Percentiles rank a stretch among this genome's conserved stretches.
These are phyloP conservation scores for Drosophila fulvimacula DNA, from an alignment of 2,888 invertebrate genomes.

Conservation along the genomic window DNA sequence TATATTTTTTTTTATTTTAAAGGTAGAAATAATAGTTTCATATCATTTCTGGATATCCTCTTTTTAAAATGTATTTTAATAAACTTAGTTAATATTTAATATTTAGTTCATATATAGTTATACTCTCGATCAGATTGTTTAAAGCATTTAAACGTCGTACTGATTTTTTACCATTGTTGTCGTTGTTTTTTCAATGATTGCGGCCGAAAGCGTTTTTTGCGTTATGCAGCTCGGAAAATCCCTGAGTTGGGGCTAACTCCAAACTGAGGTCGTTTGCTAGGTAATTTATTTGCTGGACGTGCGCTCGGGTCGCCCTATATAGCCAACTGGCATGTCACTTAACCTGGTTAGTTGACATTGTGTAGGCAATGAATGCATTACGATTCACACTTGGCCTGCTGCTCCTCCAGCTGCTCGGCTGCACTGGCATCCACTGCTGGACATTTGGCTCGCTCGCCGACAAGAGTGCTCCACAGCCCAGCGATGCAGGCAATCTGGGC, in stretches of 20 bases:
- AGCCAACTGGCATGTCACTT: slow-evolving; percentile 47
- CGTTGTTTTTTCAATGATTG: slow-evolving; percentile 2
- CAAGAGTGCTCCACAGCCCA: slow-evolving; percentile 46
- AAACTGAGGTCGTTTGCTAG: slow-evolving; percentile 53
- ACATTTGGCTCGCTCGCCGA: slow-evolving; percentile 50
- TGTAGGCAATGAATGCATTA: slow-evolving; percentile 55
- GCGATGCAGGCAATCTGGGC: slow-evolving; percentile 45
- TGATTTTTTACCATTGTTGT: background rate
- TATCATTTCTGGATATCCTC: too few species aligned
- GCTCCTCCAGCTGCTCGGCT: slow-evolving; percentile 43
- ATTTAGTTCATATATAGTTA: too few species aligned
- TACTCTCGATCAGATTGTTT: background rate
- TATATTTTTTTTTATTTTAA: too few species aligned
- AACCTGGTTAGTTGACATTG: slow-evolving; percentile 56
- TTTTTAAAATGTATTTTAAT: too few species aligned
- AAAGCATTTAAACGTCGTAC: slow-evolving; percentile 32
- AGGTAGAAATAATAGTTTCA: too few species aligned
- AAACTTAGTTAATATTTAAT: too few species aligned
- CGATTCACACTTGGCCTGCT: slow-evolving; percentile 23
- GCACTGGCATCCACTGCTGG: slow-evolving; percentile 38
- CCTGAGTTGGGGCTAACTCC: slow-evolving; percentile 45
- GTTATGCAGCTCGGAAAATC: slow-evolving; percentile 61
- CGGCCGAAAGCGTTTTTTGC: slow-evolving; percentile 30
- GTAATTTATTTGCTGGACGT: slow-evolving; percentile 54
- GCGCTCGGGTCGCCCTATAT: slow-evolving; percentile 56